Percentiles rank a stretch among this genome's conserved stretches.
Conservation (phyloP, 2,888 invertebrate genomes). For the Arctia plantaginis region DNA sequence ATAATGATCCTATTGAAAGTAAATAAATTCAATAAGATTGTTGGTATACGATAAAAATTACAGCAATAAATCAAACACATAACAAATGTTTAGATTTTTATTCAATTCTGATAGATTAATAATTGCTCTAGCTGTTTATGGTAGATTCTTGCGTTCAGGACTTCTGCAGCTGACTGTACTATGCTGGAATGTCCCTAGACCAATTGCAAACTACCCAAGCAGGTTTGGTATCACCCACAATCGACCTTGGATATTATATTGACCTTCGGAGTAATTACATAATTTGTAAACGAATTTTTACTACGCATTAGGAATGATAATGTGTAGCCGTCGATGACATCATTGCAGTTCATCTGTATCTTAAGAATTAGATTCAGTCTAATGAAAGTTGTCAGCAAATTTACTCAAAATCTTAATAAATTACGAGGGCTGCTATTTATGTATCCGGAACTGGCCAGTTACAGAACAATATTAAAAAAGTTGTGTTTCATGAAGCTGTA, state of each 20-base stretch:
- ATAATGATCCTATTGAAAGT: neutral
- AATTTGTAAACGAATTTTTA: slow-evolving; percentile 67
- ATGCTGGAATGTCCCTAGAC: slow-evolving; percentile 56
- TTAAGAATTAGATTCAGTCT: slow-evolving; percentile 8
- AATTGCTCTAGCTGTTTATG: neutral
- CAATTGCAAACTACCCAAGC: slow-evolving; percentile 58
- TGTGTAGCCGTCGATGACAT: slow-evolving; percentile 50
- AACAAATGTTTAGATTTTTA: neutral
- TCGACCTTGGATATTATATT: slow-evolving; percentile 69
- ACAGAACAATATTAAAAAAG: no score
- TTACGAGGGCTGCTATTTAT: no score
- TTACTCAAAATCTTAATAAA: neutral
- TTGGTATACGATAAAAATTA: neutral
- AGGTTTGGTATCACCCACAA: slow-evolving; percentile 67
- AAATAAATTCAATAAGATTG: no score
- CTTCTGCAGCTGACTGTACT: neutral
- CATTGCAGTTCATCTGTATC: slow-evolving; percentile 33
- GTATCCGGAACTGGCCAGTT: no score
- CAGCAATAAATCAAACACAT: neutral
- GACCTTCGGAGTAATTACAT: slow-evolving; percentile 73
- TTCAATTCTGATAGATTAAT: neutral
- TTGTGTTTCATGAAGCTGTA: no score
- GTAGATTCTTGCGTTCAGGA: neutral
- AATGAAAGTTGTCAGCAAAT: neutral
- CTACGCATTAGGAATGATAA: slow-evolving; percentile 53